A percentile compares a stretch with the other conserved stretches of the same genome.
phyloP scores from a whole-genome alignment of 1,140 invertebrate genomes.

The Drosophila melanogaster region DNA sequence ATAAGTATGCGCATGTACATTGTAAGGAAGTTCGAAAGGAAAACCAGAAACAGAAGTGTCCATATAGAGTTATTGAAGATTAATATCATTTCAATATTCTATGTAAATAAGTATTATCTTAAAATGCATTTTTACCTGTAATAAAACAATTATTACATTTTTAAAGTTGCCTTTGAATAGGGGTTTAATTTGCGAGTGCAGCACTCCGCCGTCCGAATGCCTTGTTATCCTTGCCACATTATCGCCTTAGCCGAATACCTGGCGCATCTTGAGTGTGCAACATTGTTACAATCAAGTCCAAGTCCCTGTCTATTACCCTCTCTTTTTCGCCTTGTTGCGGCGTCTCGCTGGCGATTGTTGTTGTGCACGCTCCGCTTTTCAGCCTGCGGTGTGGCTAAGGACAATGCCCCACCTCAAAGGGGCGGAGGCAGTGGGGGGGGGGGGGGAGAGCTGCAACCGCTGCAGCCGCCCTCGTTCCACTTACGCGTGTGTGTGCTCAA shows the following conservation, averaged over 20 bases:
- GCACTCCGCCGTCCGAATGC: conserved; percentile 27
- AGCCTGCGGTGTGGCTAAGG: conserved; percentile 62
- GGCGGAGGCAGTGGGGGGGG: neutral
- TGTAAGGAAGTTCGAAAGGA: neutral
- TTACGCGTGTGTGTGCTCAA: conserved; percentile 69
- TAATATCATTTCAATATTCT: no score
- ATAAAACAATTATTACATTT: no score
- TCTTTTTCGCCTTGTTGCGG: conserved; percentile 14
- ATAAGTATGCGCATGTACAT: neutral
- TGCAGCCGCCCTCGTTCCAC: conserved; percentile 23
- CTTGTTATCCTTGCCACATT: conserved; percentile 82
- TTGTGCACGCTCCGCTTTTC: conserved; percentile 66
- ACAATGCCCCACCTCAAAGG: conserved; percentile 35
- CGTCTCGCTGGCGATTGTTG: conserved; percentile 30
- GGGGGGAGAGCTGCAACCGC: conserved; percentile 1
- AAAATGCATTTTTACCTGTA: no score
- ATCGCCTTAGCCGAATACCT: conserved; percentile 78
- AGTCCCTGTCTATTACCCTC: conserved; percentile 47
- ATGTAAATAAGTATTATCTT: no score
- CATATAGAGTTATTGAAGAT: no score
- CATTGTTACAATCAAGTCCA: conserved; percentile 73
- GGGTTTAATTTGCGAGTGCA: neutral
- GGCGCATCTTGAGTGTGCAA: conserved; percentile 73
- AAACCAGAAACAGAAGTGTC: no score
- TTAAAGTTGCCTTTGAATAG: no score